Percentiles rank a stretch among this genome's conserved stretches.
phyloP scores from a whole-genome alignment of 1,140 invertebrate genomes.

The Drosophila nigromelanica region DNA sequence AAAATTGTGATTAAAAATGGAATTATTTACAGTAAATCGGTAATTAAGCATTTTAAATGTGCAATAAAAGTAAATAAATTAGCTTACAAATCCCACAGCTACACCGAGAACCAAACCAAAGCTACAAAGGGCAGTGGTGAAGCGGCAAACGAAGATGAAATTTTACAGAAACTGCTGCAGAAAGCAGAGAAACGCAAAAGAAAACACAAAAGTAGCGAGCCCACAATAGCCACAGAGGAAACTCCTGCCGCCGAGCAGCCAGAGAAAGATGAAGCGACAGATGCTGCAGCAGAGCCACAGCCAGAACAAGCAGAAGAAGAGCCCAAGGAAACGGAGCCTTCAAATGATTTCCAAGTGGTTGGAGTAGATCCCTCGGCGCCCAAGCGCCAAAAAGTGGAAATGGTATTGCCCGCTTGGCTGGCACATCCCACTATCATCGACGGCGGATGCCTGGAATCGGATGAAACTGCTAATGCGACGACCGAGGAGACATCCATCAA shows the following conservation, averaged over 20 bases:
- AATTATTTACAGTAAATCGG: conserved; percentile 82
- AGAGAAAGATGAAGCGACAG: neutral
- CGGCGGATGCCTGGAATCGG: conserved; percentile 85
- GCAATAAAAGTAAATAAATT: neutral
- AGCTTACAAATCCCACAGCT: conserved; percentile 20
- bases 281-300: neutral
- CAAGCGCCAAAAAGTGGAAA: conserved; percentile 86
- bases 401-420: conserved; percentile 94
- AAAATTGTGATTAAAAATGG: conserved; percentile 55
- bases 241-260: neutral
- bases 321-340: conserved; percentile 7
- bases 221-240: neutral
- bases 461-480: conserved; percentile 87
- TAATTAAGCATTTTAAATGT: conserved; percentile 16
- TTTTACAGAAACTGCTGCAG: conserved; percentile 86
- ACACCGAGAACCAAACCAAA: conserved; percentile 49
- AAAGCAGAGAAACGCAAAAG: conserved; percentile 79
- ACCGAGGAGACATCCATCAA: conserved; percentile 86
- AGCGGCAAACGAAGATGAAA: conserved; percentile 84
- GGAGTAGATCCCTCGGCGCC: conserved; percentile 84
- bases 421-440: conserved; percentile 91
- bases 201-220: conserved; percentile 57
- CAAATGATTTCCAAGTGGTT: conserved; percentile 85
- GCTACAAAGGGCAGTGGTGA: neutral
- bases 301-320: neutral